These are phyloP conservation scores for Oreotragus oreotragus DNA, from an alignment of 2,113 vertebrate species.

Conservation along the genomic window DNA sequence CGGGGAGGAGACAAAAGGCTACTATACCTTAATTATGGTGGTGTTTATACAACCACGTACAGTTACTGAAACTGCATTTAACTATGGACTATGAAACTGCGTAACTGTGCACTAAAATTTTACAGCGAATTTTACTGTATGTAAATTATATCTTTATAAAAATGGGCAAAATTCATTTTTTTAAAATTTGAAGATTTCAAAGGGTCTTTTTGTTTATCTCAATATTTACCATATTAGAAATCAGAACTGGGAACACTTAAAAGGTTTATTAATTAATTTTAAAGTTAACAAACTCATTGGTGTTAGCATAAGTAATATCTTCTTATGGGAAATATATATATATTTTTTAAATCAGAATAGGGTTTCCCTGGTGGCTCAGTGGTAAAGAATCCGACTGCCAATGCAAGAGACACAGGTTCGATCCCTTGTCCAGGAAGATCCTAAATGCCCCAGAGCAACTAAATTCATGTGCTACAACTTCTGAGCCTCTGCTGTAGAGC, in stretches of 20 bases:
- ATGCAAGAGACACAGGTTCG: neutral
- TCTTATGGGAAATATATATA: neutral
- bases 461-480: neutral
- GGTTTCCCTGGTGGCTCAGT: neutral
- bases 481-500: neutral
- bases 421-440: neutral
- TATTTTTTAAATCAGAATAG: neutral
- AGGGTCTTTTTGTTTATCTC: neutral
- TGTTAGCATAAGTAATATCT: neutral
- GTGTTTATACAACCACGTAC: neutral
- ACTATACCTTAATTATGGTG: neutral
- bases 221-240: neutral
- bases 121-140: neutral
- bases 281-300: neutral
- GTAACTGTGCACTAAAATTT: neutral
- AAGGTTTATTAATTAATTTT: neutral
- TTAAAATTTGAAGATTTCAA: neutral
- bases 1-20: neutral
- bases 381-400: neutral
- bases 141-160: neutral
- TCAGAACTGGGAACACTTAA: neutral
- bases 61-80: neutral
- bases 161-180: neutral
- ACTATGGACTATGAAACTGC: neutral
- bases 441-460: neutral